phyloP scores from a whole-genome alignment of 2,888 invertebrate genomes.

The Acrobasis consociella region DNA sequence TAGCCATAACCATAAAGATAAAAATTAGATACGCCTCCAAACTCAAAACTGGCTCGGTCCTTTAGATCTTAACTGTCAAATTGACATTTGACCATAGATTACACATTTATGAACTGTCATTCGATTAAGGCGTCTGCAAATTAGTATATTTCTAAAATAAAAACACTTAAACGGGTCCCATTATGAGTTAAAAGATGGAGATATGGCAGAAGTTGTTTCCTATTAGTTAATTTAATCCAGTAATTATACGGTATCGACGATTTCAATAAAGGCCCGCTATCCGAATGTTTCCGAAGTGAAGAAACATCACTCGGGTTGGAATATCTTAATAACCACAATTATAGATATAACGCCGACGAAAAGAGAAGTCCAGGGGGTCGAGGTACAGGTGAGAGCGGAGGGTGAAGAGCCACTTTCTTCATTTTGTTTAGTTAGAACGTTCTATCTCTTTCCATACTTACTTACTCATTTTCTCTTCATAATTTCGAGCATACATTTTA shows the following conservation, averaged over 20 bases:
- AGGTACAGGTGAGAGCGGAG: slow-evolving; percentile 24
- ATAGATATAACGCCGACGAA: slow-evolving; percentile 51
- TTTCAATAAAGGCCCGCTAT: slow-evolving; percentile 26
- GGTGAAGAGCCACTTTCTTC: not conserved
- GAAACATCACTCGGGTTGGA: slow-evolving; percentile 44
- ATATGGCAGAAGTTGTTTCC: slow-evolving; percentile 8
- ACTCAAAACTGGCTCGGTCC: not conserved
- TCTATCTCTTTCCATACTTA: no score
- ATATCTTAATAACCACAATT: slow-evolving; percentile 62
- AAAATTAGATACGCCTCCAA: not conserved
- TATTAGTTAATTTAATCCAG: slow-evolving; percentile 35
- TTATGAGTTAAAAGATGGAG: not conserved
- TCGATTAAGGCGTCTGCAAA: slow-evolving; percentile 7
- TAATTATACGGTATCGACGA: slow-evolving; percentile 28
- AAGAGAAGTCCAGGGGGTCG: slow-evolving; percentile 24
- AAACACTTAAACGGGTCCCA: slow-evolving; percentile 15
- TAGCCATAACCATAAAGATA: not conserved
- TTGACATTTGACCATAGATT: slow-evolving; percentile 2
- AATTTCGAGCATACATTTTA: no score
- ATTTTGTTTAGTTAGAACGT: no score
- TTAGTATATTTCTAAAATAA: slow-evolving; percentile 8
- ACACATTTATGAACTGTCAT: not conserved
- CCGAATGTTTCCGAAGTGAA: slow-evolving; percentile 35
- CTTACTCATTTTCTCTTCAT: no score
- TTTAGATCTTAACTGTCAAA: not conserved